Evolutionary conservation across 2,113 vertebrate genomes (phyloP).

Genomic region (Ailuropoda melanoleuca): DNA sequence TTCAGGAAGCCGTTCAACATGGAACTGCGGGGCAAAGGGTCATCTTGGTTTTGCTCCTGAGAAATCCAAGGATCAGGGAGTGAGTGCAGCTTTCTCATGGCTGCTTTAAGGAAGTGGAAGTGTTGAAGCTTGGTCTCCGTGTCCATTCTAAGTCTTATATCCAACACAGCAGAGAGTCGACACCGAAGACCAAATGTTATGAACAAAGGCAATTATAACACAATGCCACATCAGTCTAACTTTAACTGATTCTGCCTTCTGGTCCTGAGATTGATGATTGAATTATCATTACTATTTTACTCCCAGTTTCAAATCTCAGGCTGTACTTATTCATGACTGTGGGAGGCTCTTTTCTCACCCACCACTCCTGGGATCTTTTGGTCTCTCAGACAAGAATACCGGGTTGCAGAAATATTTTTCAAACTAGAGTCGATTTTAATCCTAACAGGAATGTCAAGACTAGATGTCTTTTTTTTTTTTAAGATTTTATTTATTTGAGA

Average conservation of each 20-base stretch:
- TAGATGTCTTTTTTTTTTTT: background rate
- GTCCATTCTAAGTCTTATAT: background rate
- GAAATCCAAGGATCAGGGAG: conserved; percentile 1
- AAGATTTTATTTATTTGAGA: too few species aligned
- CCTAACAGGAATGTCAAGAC: background rate
- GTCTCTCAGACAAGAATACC: background rate
- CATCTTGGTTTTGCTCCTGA: background rate
- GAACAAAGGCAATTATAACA: background rate
- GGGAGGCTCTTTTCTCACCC: background rate
- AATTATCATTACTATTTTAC: background rate
- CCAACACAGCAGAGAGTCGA: background rate
- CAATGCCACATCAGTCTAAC: background rate
- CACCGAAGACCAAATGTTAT: background rate
- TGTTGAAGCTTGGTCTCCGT: background rate
- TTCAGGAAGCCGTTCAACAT: background rate
- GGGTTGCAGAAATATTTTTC: conserved; percentile 20
- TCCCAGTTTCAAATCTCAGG: background rate
- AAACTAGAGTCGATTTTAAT: background rate
- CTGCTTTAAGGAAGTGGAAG: background rate
- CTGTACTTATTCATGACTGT: background rate
- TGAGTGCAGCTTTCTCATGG: background rate
- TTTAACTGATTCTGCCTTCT: background rate
- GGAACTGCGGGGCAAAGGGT: background rate
- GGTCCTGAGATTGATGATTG: background rate
- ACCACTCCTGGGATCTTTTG: background rate